Evolutionary conservation across 2,797 vertebrate genomes (phyloP).

Genomic region (Enteromius mattozi): DNA sequence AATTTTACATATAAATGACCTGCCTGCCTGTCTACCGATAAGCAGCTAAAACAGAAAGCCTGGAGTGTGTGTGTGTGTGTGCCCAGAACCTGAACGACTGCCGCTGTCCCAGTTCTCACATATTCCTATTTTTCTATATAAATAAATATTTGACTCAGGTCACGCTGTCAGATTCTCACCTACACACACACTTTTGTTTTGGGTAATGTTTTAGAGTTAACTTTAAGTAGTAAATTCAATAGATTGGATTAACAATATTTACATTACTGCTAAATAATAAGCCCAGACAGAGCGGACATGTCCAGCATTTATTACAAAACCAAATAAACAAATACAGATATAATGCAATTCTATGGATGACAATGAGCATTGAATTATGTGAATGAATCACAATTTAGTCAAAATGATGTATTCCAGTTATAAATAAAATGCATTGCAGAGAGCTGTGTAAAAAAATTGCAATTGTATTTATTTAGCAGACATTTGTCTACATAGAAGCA

Average conservation of each 20-base stretch:
- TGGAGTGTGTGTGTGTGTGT: constrained; percentile 7
- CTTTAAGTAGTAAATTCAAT: not conserved
- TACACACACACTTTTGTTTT: not conserved
- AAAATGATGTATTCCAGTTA: not conserved
- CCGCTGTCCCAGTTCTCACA: constrained; percentile 7
- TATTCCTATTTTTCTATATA: constrained; percentile 25
- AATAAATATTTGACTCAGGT: constrained; percentile 38
- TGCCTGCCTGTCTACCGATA: constrained; percentile 66
- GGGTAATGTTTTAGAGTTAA: not conserved
- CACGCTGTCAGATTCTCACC: constrained; percentile 7
- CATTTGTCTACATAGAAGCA: not conserved
- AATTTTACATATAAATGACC: constrained; percentile 81
- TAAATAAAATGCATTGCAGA: not conserved
- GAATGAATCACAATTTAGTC: not conserved
- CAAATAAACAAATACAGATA: not conserved
- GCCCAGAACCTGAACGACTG: constrained; percentile 2
- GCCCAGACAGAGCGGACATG: not conserved
- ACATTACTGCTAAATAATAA: not conserved
- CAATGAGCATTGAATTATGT: not conserved
- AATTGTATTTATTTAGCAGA: not conserved
- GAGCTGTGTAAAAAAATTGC: not conserved
- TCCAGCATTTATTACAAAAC: not conserved
- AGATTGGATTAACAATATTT: not conserved
- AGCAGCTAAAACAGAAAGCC: constrained; percentile 43
- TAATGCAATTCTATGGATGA: not conserved